Base-by-base conservation (phyloP, 2,888 invertebrate species). In the Stenoptilia bipunctidactyla region DNA sequence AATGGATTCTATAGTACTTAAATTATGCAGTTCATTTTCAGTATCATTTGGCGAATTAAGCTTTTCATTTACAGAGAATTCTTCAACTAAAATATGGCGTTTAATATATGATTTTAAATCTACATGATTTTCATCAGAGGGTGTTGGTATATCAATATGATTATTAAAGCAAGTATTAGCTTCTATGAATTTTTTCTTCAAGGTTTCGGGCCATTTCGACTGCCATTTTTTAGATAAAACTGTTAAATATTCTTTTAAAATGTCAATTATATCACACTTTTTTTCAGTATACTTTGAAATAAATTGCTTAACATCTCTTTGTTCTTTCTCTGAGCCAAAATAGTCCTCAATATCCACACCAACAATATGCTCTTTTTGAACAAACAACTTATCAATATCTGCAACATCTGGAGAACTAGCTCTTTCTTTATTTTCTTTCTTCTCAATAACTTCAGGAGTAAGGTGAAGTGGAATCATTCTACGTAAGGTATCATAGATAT, bases 301-400 rank as follows among this genome's bases (percentile, higher is more conserved):
- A 51, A 91, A 90, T 37, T 72, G 66, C 45, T 86, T 80, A 0
- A 92, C 89, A 64, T 92, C 90, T 37, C 69, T 70, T 46, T 73
- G 80, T 79, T 92, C 92, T 38, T 64, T 60, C 27, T 89, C 87
- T 1, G 88, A 85, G 1, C 86, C 88, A 73, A 92, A 92, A 69
- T 92, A 92, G 40, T 76, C 61, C 47, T 75, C 68, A 27, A 42
- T 45, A 37, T 50, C 47, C 3, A 20, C 20, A 38, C 49, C 51
- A 30, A 59, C 62, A 35, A 41, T 39, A 43, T 56, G 58, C 30
- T 65, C 73, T 50, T 83, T 85, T 40, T 85, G 85, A 36, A 87
- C 79, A 67, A 88, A 89, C 47, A 89, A 56, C 54, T 88, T 87
- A 40, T 86, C 87, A 39, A 89, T 59, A 49, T 90, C 88, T 74